phyloP scores from a whole-genome alignment of 2,888 invertebrate species.

The Eurytoma adleriae region DNA sequence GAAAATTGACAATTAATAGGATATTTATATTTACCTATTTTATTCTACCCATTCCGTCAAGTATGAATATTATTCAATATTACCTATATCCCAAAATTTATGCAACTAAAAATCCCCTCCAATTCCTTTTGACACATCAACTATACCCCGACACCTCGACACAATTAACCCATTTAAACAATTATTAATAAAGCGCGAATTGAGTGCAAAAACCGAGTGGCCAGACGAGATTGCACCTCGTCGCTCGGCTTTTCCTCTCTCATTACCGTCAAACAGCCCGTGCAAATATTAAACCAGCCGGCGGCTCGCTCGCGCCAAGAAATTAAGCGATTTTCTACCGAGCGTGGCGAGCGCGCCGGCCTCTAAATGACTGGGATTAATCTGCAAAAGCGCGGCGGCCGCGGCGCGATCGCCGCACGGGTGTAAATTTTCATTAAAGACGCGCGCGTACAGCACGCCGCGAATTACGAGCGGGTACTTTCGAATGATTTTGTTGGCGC shows the following conservation, averaged over 20 bases:
- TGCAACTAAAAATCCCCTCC: too few relatives aligned
- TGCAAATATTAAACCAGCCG: conserved; percentile 70
- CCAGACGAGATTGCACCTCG: conserved; percentile 9
- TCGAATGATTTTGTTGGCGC: not conserved
- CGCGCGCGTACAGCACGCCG: not conserved
- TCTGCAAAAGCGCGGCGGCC: not conserved
- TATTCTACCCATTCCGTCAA: too few relatives aligned
- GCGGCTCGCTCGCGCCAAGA: conserved; percentile 68
- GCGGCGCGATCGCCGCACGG: not conserved
- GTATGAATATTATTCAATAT: too few relatives aligned
- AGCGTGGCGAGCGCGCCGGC: conserved; percentile 2
- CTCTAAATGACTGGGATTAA: conserved; percentile 28
- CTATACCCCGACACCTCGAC: too few relatives aligned
- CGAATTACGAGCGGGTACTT: not conserved
- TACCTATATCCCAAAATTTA: too few relatives aligned
- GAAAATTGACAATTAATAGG: too few relatives aligned
- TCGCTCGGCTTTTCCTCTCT: conserved; percentile 59
- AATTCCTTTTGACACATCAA: too few relatives aligned
- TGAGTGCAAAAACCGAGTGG: too few relatives aligned
- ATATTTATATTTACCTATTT: too few relatives aligned
- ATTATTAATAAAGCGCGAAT: too few relatives aligned
- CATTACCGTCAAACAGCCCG: conserved; percentile 67
- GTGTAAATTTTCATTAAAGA: conserved; percentile 15
- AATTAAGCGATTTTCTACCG: conserved; percentile 71
- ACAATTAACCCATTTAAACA: too few relatives aligned